Base-by-base conservation (phyloP, 2,113 vertebrate species). In the Seriola aureovittata region DNA sequence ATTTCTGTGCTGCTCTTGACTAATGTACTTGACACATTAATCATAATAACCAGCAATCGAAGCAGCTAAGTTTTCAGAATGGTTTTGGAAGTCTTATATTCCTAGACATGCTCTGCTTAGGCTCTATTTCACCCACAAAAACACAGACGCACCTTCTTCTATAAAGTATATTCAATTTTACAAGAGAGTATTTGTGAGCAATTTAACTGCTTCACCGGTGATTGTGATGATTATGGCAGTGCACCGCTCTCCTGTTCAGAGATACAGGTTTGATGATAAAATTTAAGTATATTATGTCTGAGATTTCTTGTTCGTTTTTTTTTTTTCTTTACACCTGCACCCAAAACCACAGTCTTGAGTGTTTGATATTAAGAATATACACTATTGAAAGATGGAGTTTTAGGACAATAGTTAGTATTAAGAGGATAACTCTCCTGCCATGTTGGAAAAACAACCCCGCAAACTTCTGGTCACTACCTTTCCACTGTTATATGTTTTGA, bases 71-170 rank as follows among this genome's bases (percentile, higher is more conserved):
- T 25, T 68, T 63, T 57, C 5, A 68, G 32, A 63, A 54, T 62
- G 4, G 48, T 38, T 38, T 32, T 70, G 1, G 40, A 63, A 29
- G 42, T 59, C 0, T 21, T 59, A 19, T 55, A 70, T 60, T 44
- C 13, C 21, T 71, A n/a, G 58, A 85, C 78, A 83, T 34, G 1
- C 36, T 80, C 12, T 62, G 25, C 75, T 88, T 63, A 50, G 25
- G 3, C 50, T 50, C 29, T 64, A 13, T 67, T 80, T 69, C 17
- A 64, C 62, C n/a, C 6, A 66, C 40, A 77, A 40, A 71, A 77
- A 80, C 32, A 40, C 21, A 38, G 68, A n/a, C 70, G 19, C 21
- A n/a, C 8, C 10, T 34, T 75, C 12, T 13, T 60, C 71, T 25
- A 72, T 73, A 58, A 80, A 59, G 62, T 54, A 57, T 36, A 59